Conservation (phyloP, 92 coral and sea anemone genomes). For the Parazoanthus swiftii region DNA sequence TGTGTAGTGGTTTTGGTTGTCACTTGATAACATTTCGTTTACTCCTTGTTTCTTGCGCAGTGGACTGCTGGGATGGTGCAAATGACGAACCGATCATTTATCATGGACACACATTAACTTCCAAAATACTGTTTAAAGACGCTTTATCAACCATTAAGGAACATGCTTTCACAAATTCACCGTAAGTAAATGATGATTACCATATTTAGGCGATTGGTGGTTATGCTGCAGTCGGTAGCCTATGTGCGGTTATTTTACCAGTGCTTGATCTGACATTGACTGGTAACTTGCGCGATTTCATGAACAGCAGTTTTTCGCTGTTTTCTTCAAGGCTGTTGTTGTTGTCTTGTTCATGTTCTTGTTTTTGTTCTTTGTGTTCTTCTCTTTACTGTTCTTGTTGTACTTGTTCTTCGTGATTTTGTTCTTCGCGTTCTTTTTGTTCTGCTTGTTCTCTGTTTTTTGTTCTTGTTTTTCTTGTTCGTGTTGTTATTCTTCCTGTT, state of each 20-base stretch:
- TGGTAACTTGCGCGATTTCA: not conserved
- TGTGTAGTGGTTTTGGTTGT: not conserved
- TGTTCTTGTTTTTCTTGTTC: no score
- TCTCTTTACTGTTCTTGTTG: no score
- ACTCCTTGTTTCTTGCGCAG: constrained; percentile 44
- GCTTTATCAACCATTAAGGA: constrained; percentile 81
- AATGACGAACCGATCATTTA: constrained; percentile 91
- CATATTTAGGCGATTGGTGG: not conserved
- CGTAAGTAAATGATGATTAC: constrained; percentile 59
- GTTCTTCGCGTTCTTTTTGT: no score
- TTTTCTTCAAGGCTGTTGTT: not conserved
- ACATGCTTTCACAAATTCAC: constrained; percentile 80
- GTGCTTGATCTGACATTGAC: not conserved
- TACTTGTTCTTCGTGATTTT: no score
- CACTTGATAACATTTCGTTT: not conserved
- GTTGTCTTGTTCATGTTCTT: no score
- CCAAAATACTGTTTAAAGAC: constrained; percentile 88
- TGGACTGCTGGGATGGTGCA: constrained; percentile 99
- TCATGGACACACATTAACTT: constrained; percentile 93
- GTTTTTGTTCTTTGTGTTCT: no score
- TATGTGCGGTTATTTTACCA: no score
- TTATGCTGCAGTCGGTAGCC: not conserved
- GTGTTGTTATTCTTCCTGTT: no score
- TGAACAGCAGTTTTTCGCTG: not conserved
- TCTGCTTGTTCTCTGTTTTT: no score